Evolutionary conservation across 2,888 invertebrate species (phyloP).

Genomic region (Eilema sororculum): DNA sequence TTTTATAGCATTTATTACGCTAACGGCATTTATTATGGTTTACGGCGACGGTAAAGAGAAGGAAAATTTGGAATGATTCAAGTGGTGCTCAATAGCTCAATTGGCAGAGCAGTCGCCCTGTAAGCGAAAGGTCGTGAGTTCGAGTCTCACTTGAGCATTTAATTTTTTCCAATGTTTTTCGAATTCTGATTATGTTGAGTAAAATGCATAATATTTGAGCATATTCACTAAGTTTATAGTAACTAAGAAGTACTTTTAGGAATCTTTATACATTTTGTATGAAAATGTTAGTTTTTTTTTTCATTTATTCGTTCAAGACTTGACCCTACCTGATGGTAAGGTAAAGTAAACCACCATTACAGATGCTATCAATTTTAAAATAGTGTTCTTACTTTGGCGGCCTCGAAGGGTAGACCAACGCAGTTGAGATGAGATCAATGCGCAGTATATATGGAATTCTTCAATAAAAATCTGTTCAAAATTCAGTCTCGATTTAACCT

Average conservation of each 20-base stretch:
- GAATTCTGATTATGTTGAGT: not conserved
- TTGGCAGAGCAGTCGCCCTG: no score
- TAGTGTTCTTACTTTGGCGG: not conserved
- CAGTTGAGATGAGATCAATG: conserved; percentile 1
- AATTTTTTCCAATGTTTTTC: no score
- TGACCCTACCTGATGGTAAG: not conserved
- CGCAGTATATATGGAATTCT: not conserved
- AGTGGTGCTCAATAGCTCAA: no score
- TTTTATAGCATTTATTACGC: no score
- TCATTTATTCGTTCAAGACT: not conserved
- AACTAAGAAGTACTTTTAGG: not conserved
- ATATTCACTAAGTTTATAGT: not conserved
- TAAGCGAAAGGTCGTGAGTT: no score
- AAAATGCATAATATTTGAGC: not conserved
- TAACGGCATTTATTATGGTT: no score
- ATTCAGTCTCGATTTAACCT: not conserved
- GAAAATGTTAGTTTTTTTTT: not conserved
- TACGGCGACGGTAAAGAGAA: no score
- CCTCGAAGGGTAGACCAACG: not conserved
- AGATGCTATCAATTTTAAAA: not conserved
- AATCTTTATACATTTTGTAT: not conserved
- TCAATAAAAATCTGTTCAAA: no score
- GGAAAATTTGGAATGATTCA: no score
- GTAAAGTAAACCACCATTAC: not conserved
- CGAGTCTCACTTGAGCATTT: no score